phyloP scores from a whole-genome alignment of 2,888 invertebrate genomes.

The Aleiodes leptofemur region DNA sequence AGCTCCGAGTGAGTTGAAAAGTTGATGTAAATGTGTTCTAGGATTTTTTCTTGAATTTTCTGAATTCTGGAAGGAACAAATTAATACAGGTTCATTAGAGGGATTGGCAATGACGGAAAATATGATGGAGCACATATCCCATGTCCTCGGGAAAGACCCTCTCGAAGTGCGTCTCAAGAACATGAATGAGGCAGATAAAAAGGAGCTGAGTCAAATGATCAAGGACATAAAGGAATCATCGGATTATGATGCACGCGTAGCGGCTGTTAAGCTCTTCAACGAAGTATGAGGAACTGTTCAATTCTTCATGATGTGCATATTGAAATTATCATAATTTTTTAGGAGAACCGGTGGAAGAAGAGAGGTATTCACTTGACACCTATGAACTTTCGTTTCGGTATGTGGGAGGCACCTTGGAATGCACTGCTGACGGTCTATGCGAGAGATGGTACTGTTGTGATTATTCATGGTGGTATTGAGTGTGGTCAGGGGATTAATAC shows the following conservation, averaged over 20 bases:
- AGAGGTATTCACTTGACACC: constrained; percentile 83
- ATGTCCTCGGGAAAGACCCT: constrained; percentile 78
- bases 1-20: constrained; percentile 79
- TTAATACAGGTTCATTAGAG: constrained; percentile 79
- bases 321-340: constrained; percentile 41
- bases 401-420: constrained; percentile 77
- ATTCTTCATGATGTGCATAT: background rate
- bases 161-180: constrained; percentile 78
- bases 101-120: constrained; percentile 80
- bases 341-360: constrained; percentile 89
- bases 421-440: constrained; percentile 83
- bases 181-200: constrained; percentile 75
- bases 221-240: constrained; percentile 78
- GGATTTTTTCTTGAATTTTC: no score
- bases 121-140: constrained; percentile 83
- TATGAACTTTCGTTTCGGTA: constrained; percentile 81
- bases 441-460: constrained; percentile 83
- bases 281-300: constrained; percentile 66
- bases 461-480: constrained; percentile 85
- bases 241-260: constrained; percentile 78
- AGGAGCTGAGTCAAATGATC: constrained; percentile 77
- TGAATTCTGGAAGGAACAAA: background rate
- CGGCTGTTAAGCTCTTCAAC: constrained; percentile 80
- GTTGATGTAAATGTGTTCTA: no score
- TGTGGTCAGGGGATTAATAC: constrained; percentile 91